Percentiles rank a stretch among this genome's conserved stretches.
These are phyloP conservation scores for Arizona elegans DNA, from an alignment of 2,113 vertebrate species.

Conservation along the genomic window DNA sequence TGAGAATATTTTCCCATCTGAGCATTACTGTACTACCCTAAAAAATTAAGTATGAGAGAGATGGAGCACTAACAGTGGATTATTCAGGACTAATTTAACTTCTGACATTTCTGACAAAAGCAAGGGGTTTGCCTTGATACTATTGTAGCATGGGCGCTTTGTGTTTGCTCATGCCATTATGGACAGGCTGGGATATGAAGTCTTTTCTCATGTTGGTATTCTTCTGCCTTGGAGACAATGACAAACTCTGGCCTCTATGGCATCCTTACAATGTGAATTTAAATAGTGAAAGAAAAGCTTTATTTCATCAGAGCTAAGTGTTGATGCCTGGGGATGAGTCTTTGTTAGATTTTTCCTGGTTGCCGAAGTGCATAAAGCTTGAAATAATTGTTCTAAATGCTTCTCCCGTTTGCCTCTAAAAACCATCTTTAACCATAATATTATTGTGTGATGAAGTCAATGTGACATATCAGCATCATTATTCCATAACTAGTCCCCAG, in stretches of 20 bases:
- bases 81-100: not conserved
- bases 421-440: not conserved
- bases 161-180: not conserved
- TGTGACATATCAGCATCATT: not conserved
- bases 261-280: not conserved
- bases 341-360: not conserved
- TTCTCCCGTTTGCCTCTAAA: not conserved
- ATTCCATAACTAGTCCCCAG: not conserved
- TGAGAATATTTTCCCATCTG: not conserved
- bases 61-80: not conserved
- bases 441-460: not conserved
- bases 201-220: not conserved
- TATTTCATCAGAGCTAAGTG: not conserved
- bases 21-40: not conserved
- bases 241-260: not conserved
- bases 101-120: not conserved
- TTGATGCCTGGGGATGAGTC: not conserved
- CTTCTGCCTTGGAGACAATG: not conserved
- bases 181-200: not conserved
- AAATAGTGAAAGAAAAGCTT: not conserved
- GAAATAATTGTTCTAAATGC: not conserved
- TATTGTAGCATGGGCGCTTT: not conserved
- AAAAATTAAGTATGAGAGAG: slow-evolving; percentile 25
- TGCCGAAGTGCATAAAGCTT: not conserved
- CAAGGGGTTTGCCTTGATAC: not conserved